These are phyloP conservation scores for Barypeithes pellucidus DNA, from an alignment of 2,888 invertebrate genomes.

Conservation along the genomic window DNA sequence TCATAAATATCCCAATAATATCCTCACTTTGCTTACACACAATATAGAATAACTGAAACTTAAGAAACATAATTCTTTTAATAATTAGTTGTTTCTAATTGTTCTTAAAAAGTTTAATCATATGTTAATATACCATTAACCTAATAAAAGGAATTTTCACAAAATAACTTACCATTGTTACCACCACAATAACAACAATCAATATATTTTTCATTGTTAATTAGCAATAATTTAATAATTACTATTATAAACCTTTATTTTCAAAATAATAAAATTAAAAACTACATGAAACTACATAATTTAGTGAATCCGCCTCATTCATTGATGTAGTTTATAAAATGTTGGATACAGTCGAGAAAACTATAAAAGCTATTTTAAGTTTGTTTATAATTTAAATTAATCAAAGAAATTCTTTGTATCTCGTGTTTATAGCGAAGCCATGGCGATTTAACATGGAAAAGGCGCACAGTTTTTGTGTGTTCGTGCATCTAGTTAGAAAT, in stretches of 20 bases:
- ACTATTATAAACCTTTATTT: constrained; percentile 5
- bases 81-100: too few species aligned
- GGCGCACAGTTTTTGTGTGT: too few species aligned
- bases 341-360: constrained; percentile 11
- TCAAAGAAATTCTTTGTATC: constrained; percentile 37
- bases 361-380: constrained; percentile 46
- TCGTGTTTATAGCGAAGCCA: constrained; percentile 32
- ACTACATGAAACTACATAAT: neutral
- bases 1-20: too few species aligned
- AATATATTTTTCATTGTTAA: constrained; percentile 19
- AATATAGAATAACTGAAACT: neutral
- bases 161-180: constrained; percentile 26
- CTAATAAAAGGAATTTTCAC: neutral
- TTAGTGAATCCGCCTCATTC: constrained; percentile 7
- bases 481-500: too few species aligned
- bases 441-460: too few species aligned
- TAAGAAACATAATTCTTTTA: neutral
- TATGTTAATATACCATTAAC: neutral
- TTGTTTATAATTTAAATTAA: constrained; percentile 50
- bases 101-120: neutral
- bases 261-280: constrained; percentile 4
- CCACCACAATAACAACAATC: constrained; percentile 13
- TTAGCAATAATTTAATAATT: neutral
- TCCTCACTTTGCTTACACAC: neutral
- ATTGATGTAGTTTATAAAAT: constrained; percentile 18